Conservation (phyloP, 2,888 invertebrate genomes). For the Automeris io region DNA sequence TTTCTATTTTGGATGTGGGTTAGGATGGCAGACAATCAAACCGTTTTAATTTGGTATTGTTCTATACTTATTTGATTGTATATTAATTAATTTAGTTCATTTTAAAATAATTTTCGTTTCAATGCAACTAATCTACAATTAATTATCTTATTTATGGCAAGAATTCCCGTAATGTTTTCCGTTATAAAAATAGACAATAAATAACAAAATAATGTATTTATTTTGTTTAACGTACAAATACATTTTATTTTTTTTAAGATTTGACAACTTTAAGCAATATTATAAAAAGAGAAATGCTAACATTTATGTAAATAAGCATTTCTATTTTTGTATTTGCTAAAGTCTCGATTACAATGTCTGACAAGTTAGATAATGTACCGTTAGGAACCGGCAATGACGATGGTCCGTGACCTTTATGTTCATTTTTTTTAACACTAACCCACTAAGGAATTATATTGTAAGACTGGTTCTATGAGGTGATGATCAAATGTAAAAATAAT, state of each 20-base stretch:
- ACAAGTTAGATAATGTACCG: conserved; percentile 29
- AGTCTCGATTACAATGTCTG: neutral
- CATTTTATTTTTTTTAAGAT: too few relatives aligned
- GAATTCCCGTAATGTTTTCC: too few relatives aligned
- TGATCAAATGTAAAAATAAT: conserved; percentile 2
- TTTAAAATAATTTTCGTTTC: too few relatives aligned
- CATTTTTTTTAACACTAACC: conserved; percentile 48
- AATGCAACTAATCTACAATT: too few relatives aligned
- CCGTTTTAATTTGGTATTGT: neutral
- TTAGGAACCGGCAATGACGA: conserved; percentile 36
- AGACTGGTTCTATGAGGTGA: conserved; percentile 18
- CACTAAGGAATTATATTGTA: conserved; percentile 40
- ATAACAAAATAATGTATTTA: too few relatives aligned
- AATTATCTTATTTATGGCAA: too few relatives aligned
- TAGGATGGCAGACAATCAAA: neutral
- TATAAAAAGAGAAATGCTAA: too few relatives aligned
- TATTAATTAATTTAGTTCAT: neutral
- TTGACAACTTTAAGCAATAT: too few relatives aligned
- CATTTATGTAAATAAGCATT: too few relatives aligned
- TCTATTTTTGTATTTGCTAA: too few relatives aligned
- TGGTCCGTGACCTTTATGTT: conserved; percentile 44
- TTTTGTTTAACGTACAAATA: too few relatives aligned
- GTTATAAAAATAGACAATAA: too few relatives aligned
- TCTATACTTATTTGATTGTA: neutral
- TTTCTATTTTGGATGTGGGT: conserved; percentile 22